Evolutionary conservation across 2,797 vertebrate genomes (phyloP), one percentile per base, ranked within the genome.

Genomic region (Bovichtus diacanthus): DNA sequence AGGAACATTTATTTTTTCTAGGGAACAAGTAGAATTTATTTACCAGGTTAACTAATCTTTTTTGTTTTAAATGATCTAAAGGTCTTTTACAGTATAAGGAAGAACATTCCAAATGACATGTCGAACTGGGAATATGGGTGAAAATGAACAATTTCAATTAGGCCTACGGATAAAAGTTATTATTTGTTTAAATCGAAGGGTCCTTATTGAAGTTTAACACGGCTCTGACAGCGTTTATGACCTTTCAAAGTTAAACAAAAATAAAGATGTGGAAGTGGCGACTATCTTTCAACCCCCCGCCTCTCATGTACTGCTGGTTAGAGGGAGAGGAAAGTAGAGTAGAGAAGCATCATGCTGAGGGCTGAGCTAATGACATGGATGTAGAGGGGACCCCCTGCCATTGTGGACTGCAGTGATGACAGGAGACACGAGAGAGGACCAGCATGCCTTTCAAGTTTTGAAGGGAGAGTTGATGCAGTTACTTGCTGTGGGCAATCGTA

Each of bases 351-450:
- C 76, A 36, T 66, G 84, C 87, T 88, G 88, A 89, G 90, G 83
- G 74, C 84, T 81, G 82, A 76, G 88, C 85, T 90, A 90, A 91
- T 89, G 92, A 92, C 92, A 92, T 71, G 78, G 85, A 87, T 81
- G 81, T 66, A 85, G 83, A 81, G 83, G 76, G 63, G 87, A 88
- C 87, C 90, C 92, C 92, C 90, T 86, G 77, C 89, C 74, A 60
- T 78, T 46, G 64, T 71, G 81, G 79, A 86, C 84, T 80, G 88
- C 85, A 79, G 88, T 80, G 82, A 90, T 86, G 87, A 91, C 87
- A 87, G 82, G 61, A 88, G 81, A 92, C 84, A 92, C 87, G 88
- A 87, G 88, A 90, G 76, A 80, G 31, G 84, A 88, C 83, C 88
- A 87, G 87, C 89, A 86, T 86, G 92, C 67, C 87, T 87, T 88